Evolutionary conservation across 2,113 vertebrate genomes (phyloP).

Genomic region (Capreolus pygargus): DNA sequence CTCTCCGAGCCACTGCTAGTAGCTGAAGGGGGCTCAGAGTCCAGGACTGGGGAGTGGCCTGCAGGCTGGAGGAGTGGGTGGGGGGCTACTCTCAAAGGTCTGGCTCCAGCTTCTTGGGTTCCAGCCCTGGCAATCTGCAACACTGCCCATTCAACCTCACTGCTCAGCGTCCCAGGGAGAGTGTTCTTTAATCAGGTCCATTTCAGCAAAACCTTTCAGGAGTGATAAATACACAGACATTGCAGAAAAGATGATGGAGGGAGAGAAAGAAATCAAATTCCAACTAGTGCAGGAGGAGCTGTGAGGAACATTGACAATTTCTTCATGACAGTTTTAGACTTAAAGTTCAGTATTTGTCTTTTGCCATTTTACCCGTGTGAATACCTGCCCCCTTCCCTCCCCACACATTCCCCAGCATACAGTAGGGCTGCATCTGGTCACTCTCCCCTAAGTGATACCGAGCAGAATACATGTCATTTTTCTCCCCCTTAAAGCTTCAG

Average conservation of each 20-base stretch:
- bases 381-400: not conserved
- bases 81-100: fast-evolving
- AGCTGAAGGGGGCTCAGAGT: fast-evolving
- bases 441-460: too few species aligned
- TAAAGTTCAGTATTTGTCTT: fast-evolving
- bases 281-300: not conserved
- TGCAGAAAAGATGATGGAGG: not conserved
- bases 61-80: fast-evolving
- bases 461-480: fast-evolving
- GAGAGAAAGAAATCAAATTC: fast-evolving
- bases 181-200: fast-evolving
- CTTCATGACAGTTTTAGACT: fast-evolving
- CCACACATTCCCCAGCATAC: not conserved
- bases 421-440: not conserved
- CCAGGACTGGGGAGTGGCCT: fast-evolving
- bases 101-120: fast-evolving
- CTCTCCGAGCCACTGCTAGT: fast-evolving
- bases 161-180: not conserved
- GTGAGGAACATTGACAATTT: fast-evolving
- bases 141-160: fast-evolving
- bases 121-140: fast-evolving
- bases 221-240: not conserved
- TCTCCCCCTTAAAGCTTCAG: not conserved
- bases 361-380: fast-evolving
- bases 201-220: not conserved